Base-by-base conservation (phyloP, 1,140 invertebrate species). In the Riptortus pedestris region DNA sequence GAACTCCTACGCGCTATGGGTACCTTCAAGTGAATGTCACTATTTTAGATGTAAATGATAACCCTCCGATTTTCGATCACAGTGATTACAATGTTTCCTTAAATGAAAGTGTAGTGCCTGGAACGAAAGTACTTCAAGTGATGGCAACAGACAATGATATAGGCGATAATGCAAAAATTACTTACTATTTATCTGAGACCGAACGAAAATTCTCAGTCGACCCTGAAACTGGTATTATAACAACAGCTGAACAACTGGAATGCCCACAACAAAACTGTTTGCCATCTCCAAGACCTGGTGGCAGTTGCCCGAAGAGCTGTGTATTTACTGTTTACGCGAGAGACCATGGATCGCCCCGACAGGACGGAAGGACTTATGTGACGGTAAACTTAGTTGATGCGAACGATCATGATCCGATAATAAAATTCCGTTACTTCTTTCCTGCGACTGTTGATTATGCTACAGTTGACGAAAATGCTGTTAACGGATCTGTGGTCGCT, bases 41-140 rank as follows among this genome's bases (percentile, higher is more conserved):
- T 16, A 87, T 95, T 62, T 74, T 95, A 59, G 94, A 96, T 74
- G 90, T 93, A 0, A 96, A 97, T 72, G 93, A 97, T 72, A 95
- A 96, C 75, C 88, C 91, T 18, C 94, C 94, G 26, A 87, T 93
- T 58, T 95, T 96, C 69, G 89, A 91, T 71, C 90, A 93, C 71
- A 90, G 86, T 75, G 92, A 95, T 71, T 97, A 96, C 75, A 87
- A 86, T 51, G 91, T 95, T 0, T 87, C 86, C 11, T 70, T 97
- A 16, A 92, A 93, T 73, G 96, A 98, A 76, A 96, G 89, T 70
- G 88, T 91, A 2, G 82, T 85, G 2, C 84, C 87, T 0, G 91
- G 91, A n/a, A 92, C 88, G 0, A 81, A 80, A 7, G 91, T 97
- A 0, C 74, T 95, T 0, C 87, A 87, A 68, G 92, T 97, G n/a